A percentile compares a stretch with the other conserved stretches of the same genome.
phyloP scores from a whole-genome alignment of 2,888 invertebrate genomes.

The Ryuthela nishihirai region DNA sequence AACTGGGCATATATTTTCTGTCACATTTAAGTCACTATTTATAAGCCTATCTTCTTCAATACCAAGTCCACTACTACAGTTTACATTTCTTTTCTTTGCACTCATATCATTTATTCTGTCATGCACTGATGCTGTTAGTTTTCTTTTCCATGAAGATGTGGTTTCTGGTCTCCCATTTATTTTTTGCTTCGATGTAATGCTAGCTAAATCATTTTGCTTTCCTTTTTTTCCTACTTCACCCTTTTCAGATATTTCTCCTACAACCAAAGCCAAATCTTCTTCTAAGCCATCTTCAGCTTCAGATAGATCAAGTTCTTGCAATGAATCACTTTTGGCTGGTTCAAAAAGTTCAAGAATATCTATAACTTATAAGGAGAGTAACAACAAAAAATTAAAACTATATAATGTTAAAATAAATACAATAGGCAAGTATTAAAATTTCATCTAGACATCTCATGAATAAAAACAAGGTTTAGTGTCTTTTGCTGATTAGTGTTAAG shows the following conservation, averaged over 20 bases:
- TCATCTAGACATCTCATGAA: no score
- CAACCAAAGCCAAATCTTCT: slow-evolving; percentile 63
- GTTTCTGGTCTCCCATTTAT: neutral
- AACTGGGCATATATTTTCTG: no score
- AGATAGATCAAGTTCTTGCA: slow-evolving; percentile 47
- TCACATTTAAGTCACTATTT: no score
- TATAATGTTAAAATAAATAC: no score
- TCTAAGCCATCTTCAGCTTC: slow-evolving; percentile 56
- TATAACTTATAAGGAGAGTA: neutral
- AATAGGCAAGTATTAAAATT: no score
- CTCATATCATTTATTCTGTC: slow-evolving; percentile 2
- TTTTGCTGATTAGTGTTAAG: no score
- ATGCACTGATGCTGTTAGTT: slow-evolving; percentile 11
- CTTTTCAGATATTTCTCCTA: slow-evolving; percentile 50
- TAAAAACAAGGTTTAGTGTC: no score
- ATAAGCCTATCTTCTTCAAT: no score
- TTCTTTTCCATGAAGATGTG: slow-evolving; percentile 7
- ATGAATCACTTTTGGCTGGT: neutral
- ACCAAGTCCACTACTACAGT: no score
- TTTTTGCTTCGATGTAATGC: neutral
- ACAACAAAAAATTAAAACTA: no score
- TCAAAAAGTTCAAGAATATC: neutral
- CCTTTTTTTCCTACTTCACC: neutral
- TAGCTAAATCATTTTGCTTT: neutral
- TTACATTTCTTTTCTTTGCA: neutral